A percentile compares a stretch with the other conserved stretches of the same genome.
phyloP scores from a whole-genome alignment of 2,113 vertebrate genomes.

The Paedocypris sp. region DNA sequence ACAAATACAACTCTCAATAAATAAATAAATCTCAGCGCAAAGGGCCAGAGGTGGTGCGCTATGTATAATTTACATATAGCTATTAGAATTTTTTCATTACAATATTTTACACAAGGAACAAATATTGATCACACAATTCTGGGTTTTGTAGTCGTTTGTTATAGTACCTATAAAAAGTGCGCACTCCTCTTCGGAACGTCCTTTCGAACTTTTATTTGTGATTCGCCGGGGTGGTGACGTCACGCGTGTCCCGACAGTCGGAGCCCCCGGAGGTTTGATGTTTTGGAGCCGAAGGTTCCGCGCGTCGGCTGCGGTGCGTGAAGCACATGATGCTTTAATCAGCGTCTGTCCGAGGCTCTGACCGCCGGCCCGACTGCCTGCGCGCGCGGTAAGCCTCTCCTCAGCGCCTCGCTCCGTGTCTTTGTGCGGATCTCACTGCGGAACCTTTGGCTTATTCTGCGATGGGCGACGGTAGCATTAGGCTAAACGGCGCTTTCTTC shows the following conservation, averaged over 20 bases:
- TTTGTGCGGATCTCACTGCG: background rate
- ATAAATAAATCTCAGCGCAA: too few species aligned
- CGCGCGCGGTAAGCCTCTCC: background rate
- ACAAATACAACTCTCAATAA: too few species aligned
- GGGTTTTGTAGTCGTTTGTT: too few species aligned
- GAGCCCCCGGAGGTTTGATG: background rate
- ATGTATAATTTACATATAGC: too few species aligned
- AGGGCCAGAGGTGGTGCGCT: too few species aligned
- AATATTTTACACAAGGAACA: too few species aligned
- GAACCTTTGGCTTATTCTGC: background rate
- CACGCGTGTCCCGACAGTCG: background rate
- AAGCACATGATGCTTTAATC: background rate
- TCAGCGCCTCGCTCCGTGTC: background rate
- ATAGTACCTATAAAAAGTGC: too few species aligned
- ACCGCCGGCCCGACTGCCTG: background rate
- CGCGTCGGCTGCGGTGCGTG: background rate
- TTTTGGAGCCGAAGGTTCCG: background rate
- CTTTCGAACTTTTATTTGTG: background rate
- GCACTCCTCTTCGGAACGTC: too few species aligned
- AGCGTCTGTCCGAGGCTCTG: background rate
- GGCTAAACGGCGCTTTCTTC: conserved; percentile 5
- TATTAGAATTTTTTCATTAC: too few species aligned
- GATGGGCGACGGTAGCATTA: background rate
- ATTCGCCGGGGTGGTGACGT: background rate
- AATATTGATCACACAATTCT: too few species aligned